Evolutionary conservation across 2,888 invertebrate species (phyloP), one percentile per base, ranked within the genome.

Genomic region (Micoletzkya japonica): DNA sequence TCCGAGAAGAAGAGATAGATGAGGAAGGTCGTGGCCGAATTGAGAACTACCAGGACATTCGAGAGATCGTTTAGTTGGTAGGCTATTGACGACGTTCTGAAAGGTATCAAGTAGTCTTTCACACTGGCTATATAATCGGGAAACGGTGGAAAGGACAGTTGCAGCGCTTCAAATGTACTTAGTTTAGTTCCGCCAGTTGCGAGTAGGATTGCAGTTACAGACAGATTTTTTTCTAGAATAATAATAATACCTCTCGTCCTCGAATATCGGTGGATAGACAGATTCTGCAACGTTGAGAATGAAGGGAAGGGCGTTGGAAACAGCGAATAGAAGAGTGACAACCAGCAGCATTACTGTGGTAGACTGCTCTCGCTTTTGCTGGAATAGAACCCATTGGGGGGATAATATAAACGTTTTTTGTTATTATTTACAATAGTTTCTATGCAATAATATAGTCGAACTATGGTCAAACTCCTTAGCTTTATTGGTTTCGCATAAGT

Each of bases 301-400:
- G 72, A 83, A 83, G 26, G 84, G 77, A 57, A 85, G 75, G 32
- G 81, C 77, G 76, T 85, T 84, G 76, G 82, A 80, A 59, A 79
- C 59, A 52, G 82, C 80, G 70, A 84, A 81, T 17, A 81, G 71
- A 57, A 79, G 71, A n/a, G 82, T 85, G 34, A 85, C 82, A 30
- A 83, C 76, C 44, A 85, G 72, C 26, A 85, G 73, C 84, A 85
- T 84, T n/a, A 81, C 68, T 20, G 82, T 84, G 1, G 79, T 82
- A 32, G 76, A 77, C 60, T 84, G 82, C 64, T 84, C 83, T n/a
- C 82, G 76, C 74, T 78, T 77, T 74, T 84, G 82, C 81, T 80
- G 69, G 67, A 80, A 76, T 49, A 37, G 70, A 60, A 37, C 56
- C n/a, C n/a, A n/a, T n/a, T n/a, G n/a, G n/a, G n/a, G n/a, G n/a